phyloP scores from a whole-genome alignment of 2,888 invertebrate genomes.

The Anodontia alba region DNA sequence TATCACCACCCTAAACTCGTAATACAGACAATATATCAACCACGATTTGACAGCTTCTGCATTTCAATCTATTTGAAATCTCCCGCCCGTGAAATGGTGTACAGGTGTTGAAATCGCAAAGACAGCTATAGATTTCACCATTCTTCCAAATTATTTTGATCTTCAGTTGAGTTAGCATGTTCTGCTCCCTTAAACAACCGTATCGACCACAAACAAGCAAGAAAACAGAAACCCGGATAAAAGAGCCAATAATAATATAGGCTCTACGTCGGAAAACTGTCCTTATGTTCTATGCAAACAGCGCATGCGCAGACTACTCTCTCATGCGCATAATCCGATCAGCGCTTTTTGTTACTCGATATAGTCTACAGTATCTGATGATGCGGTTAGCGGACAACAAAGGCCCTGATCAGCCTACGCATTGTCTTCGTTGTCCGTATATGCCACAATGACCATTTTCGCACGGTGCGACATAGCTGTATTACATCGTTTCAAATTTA shows the following conservation, averaged over 20 bases:
- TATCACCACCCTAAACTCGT: background rate
- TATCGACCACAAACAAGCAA: background rate
- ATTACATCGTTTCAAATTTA: background rate
- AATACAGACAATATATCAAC: background rate
- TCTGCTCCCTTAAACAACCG: background rate
- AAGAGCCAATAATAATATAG: slow-evolving; percentile 7
- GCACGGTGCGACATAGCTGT: no score
- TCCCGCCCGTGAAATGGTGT: background rate
- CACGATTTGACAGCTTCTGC: background rate
- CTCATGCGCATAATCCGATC: no score
- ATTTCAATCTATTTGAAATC: background rate
- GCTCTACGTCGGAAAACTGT: no score
- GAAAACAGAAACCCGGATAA: background rate
- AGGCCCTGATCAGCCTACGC: no score
- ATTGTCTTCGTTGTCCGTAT: no score
- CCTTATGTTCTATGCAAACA: no score
- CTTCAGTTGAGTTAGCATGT: background rate
- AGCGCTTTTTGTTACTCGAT: no score
- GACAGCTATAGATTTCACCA: background rate
- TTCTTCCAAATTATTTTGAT: background rate
- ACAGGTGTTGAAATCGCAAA: slow-evolving; percentile 3
- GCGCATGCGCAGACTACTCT: no score
- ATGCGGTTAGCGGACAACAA: no score
- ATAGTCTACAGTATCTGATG: no score
- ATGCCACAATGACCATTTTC: no score